Conservation (phyloP, 2,888 invertebrate species). For the Balanococcus diminutus region DNA sequence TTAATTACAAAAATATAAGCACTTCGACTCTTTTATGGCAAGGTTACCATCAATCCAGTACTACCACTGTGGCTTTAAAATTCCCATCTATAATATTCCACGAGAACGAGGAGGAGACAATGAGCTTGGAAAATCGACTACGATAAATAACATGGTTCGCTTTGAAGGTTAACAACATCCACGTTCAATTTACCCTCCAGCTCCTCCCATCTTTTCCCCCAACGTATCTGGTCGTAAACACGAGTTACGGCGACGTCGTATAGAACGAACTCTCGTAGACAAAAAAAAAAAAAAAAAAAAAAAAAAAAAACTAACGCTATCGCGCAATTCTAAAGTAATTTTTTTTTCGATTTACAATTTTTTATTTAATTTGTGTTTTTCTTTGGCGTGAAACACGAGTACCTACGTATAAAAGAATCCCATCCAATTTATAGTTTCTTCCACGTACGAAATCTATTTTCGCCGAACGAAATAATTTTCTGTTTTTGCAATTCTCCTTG, state of each 20-base stretch:
- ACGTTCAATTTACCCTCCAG: not conserved
- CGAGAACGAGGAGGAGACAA: not conserved
- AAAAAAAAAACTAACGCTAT: not conserved
- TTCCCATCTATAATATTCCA: not conserved
- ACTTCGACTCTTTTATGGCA: no score
- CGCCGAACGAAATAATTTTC: not conserved
- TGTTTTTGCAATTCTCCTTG: not conserved
- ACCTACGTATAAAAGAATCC: not conserved
- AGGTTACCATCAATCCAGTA: not conserved
- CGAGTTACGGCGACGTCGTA: not conserved
- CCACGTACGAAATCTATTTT: not conserved
- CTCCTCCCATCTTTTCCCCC: not conserved
- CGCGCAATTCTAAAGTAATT: not conserved
- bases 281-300: not conserved
- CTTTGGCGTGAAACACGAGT: not conserved
- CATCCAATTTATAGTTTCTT: not conserved
- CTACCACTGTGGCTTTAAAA: not conserved
- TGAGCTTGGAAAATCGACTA: not conserved
- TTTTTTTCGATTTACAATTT: constrained; percentile 11
- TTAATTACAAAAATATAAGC: not conserved
- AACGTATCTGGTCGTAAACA: not conserved
- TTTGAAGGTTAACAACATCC: not conserved
- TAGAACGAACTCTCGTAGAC: no score
- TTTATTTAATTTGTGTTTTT: not conserved
- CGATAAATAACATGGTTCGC: not conserved